These are phyloP conservation scores for Grapholita molesta DNA, from an alignment of 1,140 invertebrate species.

Conservation along the genomic window DNA sequence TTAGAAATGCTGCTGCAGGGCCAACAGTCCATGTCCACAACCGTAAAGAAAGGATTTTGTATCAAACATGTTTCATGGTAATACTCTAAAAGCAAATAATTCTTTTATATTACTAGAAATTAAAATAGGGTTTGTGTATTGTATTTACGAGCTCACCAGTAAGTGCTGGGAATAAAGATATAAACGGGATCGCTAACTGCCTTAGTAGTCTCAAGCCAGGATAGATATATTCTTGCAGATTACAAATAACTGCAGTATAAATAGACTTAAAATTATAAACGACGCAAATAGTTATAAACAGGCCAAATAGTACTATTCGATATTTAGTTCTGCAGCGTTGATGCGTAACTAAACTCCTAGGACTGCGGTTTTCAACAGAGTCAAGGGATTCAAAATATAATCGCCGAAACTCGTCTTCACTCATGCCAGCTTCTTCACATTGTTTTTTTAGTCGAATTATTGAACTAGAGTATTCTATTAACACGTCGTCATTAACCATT, in stretches of 20 bases:
- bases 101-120: not conserved
- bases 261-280: conserved; percentile 67
- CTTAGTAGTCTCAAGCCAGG: conserved; percentile 81
- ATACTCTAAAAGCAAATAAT: conserved; percentile 76
- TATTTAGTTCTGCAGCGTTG: conserved; percentile 23
- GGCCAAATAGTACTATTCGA: conserved; percentile 24
- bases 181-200: conserved; percentile 80
- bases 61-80: conserved; percentile 89
- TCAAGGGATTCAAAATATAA: conserved; percentile 77
- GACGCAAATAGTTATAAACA: conserved; percentile 26
- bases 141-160: conserved; percentile 74
- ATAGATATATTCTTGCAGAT: conserved; percentile 85
- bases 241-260: conserved; percentile 78
- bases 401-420: conserved; percentile 74
- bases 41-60: conserved; percentile 86
- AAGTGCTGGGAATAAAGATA: conserved; percentile 80
- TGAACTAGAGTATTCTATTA: conserved; percentile 50
- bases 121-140: not conserved
- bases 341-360: not conserved
- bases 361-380: conserved; percentile 42
- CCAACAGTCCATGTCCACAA: conserved; percentile 87
- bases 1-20: conserved; percentile 83
- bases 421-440: conserved; percentile 56
- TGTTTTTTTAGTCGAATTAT: conserved; percentile 47
- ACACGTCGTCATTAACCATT: conserved; percentile 38